phyloP scores from a whole-genome alignment of 1,140 invertebrate genomes.

The Drosophila baimaii region DNA sequence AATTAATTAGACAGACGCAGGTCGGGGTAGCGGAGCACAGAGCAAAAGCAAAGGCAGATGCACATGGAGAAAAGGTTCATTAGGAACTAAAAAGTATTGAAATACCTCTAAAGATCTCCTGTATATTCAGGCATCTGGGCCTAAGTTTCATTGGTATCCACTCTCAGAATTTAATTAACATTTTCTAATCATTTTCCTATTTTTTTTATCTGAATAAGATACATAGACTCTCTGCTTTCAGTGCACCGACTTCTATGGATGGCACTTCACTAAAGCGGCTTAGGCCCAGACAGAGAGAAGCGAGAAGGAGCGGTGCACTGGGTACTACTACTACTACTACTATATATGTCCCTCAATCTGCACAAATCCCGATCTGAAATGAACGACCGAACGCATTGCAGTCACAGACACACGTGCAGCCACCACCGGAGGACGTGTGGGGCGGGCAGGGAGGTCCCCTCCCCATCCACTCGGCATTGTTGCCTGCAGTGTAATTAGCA shows the following conservation, averaged over 20 bases:
- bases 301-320: constrained; percentile 7
- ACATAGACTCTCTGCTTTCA: too few relatives aligned
- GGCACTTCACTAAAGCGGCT: constrained; percentile 66
- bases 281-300: constrained; percentile 50
- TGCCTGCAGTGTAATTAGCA: constrained; percentile 81
- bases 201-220: too few relatives aligned
- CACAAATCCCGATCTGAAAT: constrained; percentile 70
- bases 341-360: constrained; percentile 52
- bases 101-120: neutral
- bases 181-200: too few relatives aligned
- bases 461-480: constrained; percentile 38
- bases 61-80: constrained; percentile 14
- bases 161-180: neutral
- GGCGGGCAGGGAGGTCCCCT: constrained; percentile 1
- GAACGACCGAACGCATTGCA: constrained; percentile 74
- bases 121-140: too few relatives aligned
- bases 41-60: constrained; percentile 2
- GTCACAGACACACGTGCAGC: constrained; percentile 41
- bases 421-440: constrained; percentile 10
- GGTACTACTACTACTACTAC: neutral
- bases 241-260: constrained; percentile 37
- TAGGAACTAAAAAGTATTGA: too few relatives aligned
- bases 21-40: constrained; percentile 18
- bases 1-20: constrained; percentile 76
- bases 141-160: neutral